Evolutionary conservation across 2,113 vertebrate genomes (phyloP).

Genomic region (Sigmodon hispidus): DNA sequence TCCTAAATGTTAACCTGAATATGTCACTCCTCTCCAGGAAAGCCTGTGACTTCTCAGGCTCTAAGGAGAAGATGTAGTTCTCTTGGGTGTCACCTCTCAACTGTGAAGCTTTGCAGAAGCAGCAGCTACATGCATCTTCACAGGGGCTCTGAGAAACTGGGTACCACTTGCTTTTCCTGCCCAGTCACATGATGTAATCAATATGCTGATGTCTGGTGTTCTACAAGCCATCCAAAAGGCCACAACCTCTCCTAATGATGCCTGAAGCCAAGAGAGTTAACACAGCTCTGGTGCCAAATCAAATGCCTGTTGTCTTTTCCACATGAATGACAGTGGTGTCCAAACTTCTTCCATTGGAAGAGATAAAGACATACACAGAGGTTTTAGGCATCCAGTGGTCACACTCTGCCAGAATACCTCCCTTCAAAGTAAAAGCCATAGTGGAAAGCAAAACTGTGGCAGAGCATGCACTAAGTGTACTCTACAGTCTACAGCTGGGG

Average conservation of each 20-base stretch:
- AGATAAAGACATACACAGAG: neutral
- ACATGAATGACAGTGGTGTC: neutral
- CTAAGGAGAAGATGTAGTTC: neutral
- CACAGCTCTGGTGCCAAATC: neutral
- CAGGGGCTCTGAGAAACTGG: neutral
- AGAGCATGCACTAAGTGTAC: neutral
- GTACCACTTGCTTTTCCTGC: neutral
- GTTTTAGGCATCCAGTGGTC: neutral
- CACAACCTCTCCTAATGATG: neutral
- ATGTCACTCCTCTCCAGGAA: neutral
- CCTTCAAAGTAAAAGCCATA: neutral
- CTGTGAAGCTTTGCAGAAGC: neutral
- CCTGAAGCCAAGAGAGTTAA: neutral
- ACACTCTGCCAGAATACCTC: neutral
- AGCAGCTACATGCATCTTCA: neutral
- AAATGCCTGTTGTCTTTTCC: neutral
- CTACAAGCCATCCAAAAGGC: neutral
- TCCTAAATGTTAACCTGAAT: slow-evolving; percentile 35
- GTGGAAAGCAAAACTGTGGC: neutral
- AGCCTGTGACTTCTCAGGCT: neutral
- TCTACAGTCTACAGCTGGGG: neutral
- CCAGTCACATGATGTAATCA: neutral
- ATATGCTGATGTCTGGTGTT: neutral
- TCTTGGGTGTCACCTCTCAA: neutral
- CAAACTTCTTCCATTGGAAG: neutral